Conservation (phyloP, 2,797 vertebrate species). For the Neosilurus mollespiculum region DNA sequence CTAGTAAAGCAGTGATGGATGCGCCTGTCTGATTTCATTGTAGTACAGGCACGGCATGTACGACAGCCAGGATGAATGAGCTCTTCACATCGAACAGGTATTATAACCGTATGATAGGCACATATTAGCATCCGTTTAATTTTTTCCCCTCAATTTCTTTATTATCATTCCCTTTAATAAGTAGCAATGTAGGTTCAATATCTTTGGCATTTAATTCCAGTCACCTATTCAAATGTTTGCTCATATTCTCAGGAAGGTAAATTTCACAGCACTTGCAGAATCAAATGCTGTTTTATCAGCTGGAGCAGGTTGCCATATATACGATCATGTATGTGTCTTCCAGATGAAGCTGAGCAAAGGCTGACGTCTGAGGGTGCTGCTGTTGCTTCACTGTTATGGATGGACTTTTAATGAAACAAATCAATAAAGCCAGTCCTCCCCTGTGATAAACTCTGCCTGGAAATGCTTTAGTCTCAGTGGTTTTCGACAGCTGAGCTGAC, state of each 20-base stretch:
- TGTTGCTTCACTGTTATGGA: conserved; percentile 64
- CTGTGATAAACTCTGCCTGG: conserved; percentile 62
- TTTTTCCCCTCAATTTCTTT: conserved; percentile 17
- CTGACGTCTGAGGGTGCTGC: conserved; percentile 53
- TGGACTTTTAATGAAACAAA: conserved; percentile 71
- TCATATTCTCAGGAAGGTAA: conserved; percentile 65
- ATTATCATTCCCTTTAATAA: conserved; percentile 63
- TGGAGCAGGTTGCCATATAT: conserved; percentile 54
- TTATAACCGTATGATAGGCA: conserved; percentile 56
- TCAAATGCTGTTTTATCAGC: conserved; percentile 67
- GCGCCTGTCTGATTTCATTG: conserved; percentile 61
- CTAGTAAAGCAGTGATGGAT: conserved; percentile 63
- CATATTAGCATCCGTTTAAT: conserved; percentile 45
- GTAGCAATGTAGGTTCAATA: conserved; percentile 59
- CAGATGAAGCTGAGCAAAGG: conserved; percentile 3
- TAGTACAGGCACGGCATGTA: conserved; percentile 58
- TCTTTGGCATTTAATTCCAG: conserved; percentile 68
- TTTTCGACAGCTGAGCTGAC: conserved; percentile 52
- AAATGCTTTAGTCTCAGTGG: conserved; percentile 59
- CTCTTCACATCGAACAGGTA: conserved; percentile 53
- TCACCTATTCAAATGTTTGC: conserved; percentile 62
- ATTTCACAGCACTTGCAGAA: conserved; percentile 63
- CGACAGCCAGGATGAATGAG: conserved; percentile 66
- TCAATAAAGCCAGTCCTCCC: conserved; percentile 65
- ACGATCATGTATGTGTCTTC: neutral